These are phyloP conservation scores for Drosophila ficusphila DNA, from an alignment of 1,140 invertebrate species.

Conservation along the genomic window DNA sequence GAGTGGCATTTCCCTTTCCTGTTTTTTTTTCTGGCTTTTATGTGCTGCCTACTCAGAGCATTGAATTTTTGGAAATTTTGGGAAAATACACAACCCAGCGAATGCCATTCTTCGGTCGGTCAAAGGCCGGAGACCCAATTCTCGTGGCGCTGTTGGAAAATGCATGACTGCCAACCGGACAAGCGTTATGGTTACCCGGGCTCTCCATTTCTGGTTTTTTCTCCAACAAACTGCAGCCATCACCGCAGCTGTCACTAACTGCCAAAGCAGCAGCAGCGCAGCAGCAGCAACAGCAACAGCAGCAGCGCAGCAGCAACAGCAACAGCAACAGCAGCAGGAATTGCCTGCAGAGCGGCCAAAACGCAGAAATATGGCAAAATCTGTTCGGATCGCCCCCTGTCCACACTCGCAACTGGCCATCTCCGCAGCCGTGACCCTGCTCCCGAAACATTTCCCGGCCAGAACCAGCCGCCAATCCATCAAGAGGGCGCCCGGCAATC, in stretches of 20 bases:
- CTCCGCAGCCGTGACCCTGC: neutral
- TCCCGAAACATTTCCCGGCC: constrained; percentile 21
- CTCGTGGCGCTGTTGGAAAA: constrained; percentile 7
- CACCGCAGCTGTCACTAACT: constrained; percentile 79
- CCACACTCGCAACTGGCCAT: constrained; percentile 9
- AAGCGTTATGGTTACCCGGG: constrained; percentile 31
- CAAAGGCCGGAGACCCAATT: constrained; percentile 2
- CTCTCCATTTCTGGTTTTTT: constrained; percentile 22
- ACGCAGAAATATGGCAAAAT: constrained; percentile 57
- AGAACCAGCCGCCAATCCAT: constrained; percentile 69
- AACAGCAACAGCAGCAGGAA: constrained; percentile 4
- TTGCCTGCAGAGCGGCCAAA: constrained; percentile 54
- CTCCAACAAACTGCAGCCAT: constrained; percentile 33
- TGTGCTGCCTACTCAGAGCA: constrained; percentile 36
- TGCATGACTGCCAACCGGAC: constrained; percentile 22
- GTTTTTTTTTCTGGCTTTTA: constrained; percentile 27
- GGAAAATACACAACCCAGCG: constrained; percentile 15
- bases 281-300: constrained; percentile 5
- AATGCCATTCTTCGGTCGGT: constrained; percentile 20
- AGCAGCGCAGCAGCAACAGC: constrained; percentile 13
- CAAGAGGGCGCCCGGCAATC: constrained; percentile 64
- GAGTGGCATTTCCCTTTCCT: constrained; percentile 17
- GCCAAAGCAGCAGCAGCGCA: constrained; percentile 39
- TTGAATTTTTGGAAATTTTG: constrained; percentile 13
- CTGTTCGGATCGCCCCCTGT: constrained; percentile 19